A percentile compares a stretch with the other conserved stretches of the same genome.
phyloP scores from a whole-genome alignment of 2,797 vertebrate genomes.

The Chromobotia macracanthus region DNA sequence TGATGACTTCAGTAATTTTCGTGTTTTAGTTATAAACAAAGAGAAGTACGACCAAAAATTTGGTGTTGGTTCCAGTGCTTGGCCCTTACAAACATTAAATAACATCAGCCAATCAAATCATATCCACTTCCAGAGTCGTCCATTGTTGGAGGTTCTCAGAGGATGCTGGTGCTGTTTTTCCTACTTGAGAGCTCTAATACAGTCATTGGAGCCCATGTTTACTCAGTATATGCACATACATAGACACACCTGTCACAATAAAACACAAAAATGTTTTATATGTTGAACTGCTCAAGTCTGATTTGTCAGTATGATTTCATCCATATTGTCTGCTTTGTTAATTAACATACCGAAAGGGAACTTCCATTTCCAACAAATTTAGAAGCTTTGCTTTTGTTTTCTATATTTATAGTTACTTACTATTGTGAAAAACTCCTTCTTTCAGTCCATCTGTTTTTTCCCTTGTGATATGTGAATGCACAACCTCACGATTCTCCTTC shows the following conservation, averaged over 20 bases:
- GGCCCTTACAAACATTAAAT: constrained; percentile 15
- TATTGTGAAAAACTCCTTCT: background rate
- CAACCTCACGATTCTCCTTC: background rate
- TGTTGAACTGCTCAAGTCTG: background rate
- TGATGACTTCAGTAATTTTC: background rate
- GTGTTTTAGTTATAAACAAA: background rate
- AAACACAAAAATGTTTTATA: background rate
- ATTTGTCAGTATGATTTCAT: background rate
- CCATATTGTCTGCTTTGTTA: no score
- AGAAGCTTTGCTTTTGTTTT: no score
- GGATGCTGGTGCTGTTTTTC: background rate
- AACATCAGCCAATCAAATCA: constrained; percentile 41
- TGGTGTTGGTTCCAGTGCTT: background rate
- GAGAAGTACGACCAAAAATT: background rate
- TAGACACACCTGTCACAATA: constrained; percentile 1
- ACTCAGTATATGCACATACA: no score
- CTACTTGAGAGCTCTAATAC: background rate
- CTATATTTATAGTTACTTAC: background rate
- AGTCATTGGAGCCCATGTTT: background rate
- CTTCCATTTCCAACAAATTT: no score
- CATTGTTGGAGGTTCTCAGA: background rate
- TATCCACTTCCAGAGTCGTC: constrained; percentile 20
- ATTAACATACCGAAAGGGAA: no score
- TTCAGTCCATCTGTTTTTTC: background rate
- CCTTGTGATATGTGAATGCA: background rate